Conservation (phyloP, 2,113 vertebrate species). For the Agelaius phoeniceus region DNA sequence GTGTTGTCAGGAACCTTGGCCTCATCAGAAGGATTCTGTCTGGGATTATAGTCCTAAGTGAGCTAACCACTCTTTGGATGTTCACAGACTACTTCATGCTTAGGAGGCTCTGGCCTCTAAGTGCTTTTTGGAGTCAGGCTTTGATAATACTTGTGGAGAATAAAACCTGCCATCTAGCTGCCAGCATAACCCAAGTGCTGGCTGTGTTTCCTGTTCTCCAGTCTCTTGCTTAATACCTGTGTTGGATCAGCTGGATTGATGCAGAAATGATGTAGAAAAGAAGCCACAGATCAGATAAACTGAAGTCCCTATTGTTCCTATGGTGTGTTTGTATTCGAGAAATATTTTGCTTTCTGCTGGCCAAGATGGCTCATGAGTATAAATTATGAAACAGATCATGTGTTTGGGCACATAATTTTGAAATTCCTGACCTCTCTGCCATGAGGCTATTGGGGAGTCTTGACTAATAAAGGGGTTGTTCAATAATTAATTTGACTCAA, state of each 20-base stretch:
- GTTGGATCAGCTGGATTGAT: background rate
- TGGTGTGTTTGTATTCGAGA: background rate
- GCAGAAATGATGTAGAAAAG: background rate
- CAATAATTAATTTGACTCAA: background rate
- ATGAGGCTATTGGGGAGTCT: background rate
- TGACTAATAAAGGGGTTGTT: background rate
- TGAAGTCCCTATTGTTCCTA: background rate
- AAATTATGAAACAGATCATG: background rate
- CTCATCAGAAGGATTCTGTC: background rate
- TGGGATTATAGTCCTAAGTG: background rate
- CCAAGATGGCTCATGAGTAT: background rate
- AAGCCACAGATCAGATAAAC: background rate
- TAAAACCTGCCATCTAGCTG: slow-evolving; percentile 25
- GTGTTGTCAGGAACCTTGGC: background rate
- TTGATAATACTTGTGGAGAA: background rate
- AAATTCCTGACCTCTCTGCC: background rate
- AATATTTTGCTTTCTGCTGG: background rate
- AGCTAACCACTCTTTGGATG: background rate
- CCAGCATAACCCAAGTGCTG: background rate
- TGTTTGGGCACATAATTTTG: background rate
- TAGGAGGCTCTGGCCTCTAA: background rate
- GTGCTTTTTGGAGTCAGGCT: background rate
- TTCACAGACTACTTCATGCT: background rate
- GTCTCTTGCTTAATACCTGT: background rate
- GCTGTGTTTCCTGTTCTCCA: background rate